These are phyloP conservation scores for Octopus sinensis DNA, from an alignment of 1,140 invertebrate genomes.

Conservation along the genomic window DNA sequence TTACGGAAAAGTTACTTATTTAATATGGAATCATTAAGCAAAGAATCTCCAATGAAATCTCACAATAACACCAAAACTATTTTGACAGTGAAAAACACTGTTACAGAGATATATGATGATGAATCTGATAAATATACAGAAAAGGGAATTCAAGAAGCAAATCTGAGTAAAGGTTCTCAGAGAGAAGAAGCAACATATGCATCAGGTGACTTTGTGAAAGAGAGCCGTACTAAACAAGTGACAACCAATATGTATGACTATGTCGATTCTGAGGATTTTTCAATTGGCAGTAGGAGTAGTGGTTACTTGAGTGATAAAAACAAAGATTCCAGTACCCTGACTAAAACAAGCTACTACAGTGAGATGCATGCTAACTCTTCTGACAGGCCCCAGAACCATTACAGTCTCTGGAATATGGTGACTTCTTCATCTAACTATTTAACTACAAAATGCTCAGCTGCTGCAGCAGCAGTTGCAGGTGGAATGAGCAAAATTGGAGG, in stretches of 20 bases:
- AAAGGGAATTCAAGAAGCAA: slow-evolving; percentile 25
- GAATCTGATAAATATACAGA: neutral
- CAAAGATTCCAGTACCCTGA: too few relatives aligned
- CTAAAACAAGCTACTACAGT: neutral
- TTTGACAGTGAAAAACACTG: neutral
- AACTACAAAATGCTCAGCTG: neutral
- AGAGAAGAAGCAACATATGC: too few relatives aligned
- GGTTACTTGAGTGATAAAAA: too few relatives aligned
- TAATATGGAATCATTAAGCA: slow-evolving; percentile 3
- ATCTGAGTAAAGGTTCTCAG: slow-evolving; percentile 6
- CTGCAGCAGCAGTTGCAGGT: neutral
- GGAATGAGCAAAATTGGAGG: neutral
- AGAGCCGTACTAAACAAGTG: too few relatives aligned
- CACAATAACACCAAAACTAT: neutral
- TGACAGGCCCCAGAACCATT: too few relatives aligned
- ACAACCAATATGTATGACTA: too few relatives aligned
- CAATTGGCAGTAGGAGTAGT: too few relatives aligned
- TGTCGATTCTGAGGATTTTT: too few relatives aligned
- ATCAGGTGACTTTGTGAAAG: too few relatives aligned
- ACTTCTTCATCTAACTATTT: neutral
- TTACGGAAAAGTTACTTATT: slow-evolving; percentile 6
- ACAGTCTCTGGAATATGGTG: too few relatives aligned
- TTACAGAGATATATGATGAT: slow-evolving; percentile 3
- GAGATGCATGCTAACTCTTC: too few relatives aligned
- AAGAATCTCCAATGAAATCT: too few relatives aligned